Evolutionary conservation across 1,140 invertebrate species (phyloP), one percentile per base, ranked within the genome.

Genomic region (Penaeus indicus): DNA sequence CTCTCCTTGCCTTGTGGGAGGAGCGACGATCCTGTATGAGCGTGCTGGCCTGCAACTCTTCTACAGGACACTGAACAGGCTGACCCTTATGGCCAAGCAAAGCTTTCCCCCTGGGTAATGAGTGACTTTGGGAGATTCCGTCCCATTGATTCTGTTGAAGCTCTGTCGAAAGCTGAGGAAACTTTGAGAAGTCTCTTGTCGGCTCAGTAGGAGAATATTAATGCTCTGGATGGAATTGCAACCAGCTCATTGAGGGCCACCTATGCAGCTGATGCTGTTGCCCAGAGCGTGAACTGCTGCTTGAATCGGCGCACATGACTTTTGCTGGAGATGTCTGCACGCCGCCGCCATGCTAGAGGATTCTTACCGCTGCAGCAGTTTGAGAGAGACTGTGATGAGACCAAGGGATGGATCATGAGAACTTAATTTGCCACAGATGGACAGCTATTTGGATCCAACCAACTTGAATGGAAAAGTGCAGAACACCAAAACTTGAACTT

Each of bases 401-500:
- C 98, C 4, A 98, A 99, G 92, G 97, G 97, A 2, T 99, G 98
- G 98, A 98, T 99, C 61, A 99, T 92, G 99, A 99, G 93, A 99
- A 99, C 94, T 99, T 7, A 99, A 93, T 99, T 99, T 92, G 99
- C 99, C 4, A 98, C 97, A 13, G 99, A 99, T 94, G 98, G n/a
- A 99, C 93, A 99, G 96, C 92, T 99, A 99, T 92, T 93, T 99
- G 92, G 98, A 99, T 93, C 98, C 98, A 0, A 99, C 98, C 0
- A 99, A 99, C 94, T 94, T 99, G 84, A 99, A 99, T 92, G 98
- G 98, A 0, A 99, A 99, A 94, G 96, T 99, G 64, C 99, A 99
- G 93, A 99, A 93, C 99, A 99, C 93, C 97, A 98, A 92, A 99
- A 99, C n/a, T n/a, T n/a, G n/a, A n/a, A n/a, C 92, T 99, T 99